Percentiles rank a stretch among this genome's conserved stretches.
Evolutionary conservation across 2,888 invertebrate genomes (phyloP).

Genomic region (Cylloceria caligata): DNA sequence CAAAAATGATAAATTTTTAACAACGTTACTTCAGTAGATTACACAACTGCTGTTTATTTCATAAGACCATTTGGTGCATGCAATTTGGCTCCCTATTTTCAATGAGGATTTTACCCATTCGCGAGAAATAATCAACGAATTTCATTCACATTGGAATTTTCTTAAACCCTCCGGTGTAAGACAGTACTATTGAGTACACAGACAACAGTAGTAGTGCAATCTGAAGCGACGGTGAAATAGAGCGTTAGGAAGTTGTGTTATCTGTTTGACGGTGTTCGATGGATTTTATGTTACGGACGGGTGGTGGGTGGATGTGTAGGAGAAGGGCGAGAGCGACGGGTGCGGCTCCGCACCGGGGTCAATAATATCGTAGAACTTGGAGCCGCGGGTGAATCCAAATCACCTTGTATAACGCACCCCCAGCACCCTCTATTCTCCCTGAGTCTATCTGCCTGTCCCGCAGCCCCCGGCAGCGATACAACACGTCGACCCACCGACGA

Average conservation of each 20-base stretch:
- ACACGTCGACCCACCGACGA: slow-evolving; percentile 53
- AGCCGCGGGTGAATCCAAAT: slow-evolving; percentile 70
- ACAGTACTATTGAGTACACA: not conserved
- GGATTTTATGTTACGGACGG: slow-evolving; percentile 43
- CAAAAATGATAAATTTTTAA: not conserved
- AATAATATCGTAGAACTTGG: slow-evolving; percentile 69
- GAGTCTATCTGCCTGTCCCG: slow-evolving; percentile 52
- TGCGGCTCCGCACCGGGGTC: slow-evolving; percentile 58
- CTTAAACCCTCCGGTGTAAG: not conserved
- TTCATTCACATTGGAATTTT: not conserved
- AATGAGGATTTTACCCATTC: not conserved
- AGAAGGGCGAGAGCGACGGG: slow-evolving; percentile 15
- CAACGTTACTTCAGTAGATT: not conserved
- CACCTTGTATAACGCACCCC: slow-evolving; percentile 67
- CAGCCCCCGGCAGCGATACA: slow-evolving; percentile 28
- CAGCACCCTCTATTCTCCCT: slow-evolving; percentile 53
- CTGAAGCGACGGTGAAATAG: slow-evolving; percentile 4
- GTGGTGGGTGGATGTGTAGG: slow-evolving; percentile 16
- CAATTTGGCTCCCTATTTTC: not conserved
- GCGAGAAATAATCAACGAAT: not conserved
- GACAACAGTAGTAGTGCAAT: not conserved
- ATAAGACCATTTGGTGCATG: not conserved
- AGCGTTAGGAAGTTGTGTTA: slow-evolving; percentile 43
- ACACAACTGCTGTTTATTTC: not conserved
- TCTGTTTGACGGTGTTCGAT: slow-evolving; percentile 37